Percentiles rank a stretch among this genome's conserved stretches.
phyloP scores from a whole-genome alignment of 2,888 invertebrate species.

The Epirrhoe alternata region DNA sequence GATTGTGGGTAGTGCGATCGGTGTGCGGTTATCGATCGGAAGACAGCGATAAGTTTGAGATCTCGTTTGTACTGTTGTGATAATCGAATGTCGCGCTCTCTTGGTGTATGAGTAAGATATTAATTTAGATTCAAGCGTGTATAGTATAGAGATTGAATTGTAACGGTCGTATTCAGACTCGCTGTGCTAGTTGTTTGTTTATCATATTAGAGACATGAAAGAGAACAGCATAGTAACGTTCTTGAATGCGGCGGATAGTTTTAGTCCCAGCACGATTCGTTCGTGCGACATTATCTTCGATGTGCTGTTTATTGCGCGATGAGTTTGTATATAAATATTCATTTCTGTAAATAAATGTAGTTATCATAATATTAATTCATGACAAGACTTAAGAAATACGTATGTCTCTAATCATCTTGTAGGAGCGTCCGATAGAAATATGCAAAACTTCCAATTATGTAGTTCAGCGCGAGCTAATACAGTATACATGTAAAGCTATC shows the following conservation, averaged over 20 bases:
- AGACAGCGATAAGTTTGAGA: conserved; percentile 26
- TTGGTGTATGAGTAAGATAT: conserved; percentile 17
- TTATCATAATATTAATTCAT: conserved; percentile 30
- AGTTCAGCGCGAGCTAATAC: conserved; percentile 5
- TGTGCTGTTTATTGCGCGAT: conserved; percentile 52
- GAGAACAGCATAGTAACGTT: conserved; percentile 6
- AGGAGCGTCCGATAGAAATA: conserved; percentile 14
- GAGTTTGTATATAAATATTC: conserved; percentile 38
- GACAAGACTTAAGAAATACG: conserved; percentile 32
- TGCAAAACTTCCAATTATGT: conserved; percentile 16
- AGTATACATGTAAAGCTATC: conserved; percentile 6
- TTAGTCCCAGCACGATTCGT: conserved; percentile 7
- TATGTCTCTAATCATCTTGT: conserved; percentile 21
- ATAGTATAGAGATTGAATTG: conserved; percentile 4
- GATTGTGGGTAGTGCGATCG: not conserved
- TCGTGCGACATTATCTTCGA: conserved; percentile 29
- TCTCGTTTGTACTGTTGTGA: conserved; percentile 31
- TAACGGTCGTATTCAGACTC: conserved; percentile 2
- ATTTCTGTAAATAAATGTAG: conserved; percentile 37
- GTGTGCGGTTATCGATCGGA: conserved; percentile 8
- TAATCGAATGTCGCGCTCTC: conserved; percentile 19
- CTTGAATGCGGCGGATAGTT: conserved; percentile 19
- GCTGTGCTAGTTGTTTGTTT: conserved; percentile 6
- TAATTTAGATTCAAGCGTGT: conserved; percentile 5
- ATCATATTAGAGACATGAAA: not conserved